Percentiles rank a stretch among this genome's conserved stretches.
Evolutionary conservation across 2,113 vertebrate genomes (phyloP).

Genomic region (Oenanthe melanoleuca): DNA sequence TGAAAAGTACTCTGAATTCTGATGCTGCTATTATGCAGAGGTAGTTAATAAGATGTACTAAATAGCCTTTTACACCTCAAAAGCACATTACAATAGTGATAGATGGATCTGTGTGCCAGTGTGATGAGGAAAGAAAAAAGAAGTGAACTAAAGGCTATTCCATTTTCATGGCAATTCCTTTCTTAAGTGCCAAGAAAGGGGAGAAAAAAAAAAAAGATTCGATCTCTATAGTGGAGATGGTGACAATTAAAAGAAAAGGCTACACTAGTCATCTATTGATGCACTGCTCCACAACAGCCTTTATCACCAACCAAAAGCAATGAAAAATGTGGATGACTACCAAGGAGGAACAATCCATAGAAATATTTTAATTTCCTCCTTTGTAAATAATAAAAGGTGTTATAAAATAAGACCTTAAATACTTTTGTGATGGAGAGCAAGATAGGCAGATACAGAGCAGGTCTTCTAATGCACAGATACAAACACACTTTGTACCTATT

Average conservation of each 20-base stretch:
- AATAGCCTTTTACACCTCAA: constrained; percentile 27
- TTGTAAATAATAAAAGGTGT: not conserved
- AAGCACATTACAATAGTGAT: not conserved
- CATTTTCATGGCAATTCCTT: not conserved
- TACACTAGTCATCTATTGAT: constrained; percentile 32
- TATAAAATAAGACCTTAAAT: not conserved
- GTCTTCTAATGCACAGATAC: not conserved
- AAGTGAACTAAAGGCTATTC: not conserved
- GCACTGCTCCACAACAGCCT: not conserved
- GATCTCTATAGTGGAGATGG: not conserved
- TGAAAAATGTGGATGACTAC: constrained; percentile 16
- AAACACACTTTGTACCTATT: not conserved
- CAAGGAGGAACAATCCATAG: not conserved
- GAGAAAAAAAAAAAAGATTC: not conserved
- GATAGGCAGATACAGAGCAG: not conserved
- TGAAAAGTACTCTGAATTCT: not conserved
- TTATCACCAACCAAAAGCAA: not conserved
- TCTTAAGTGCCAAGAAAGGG: not conserved
- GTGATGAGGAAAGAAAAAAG: not conserved
- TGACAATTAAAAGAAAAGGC: constrained; percentile 54
- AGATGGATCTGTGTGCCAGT: not conserved
- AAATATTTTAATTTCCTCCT: constrained; percentile 24
- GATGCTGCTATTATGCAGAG: not conserved
- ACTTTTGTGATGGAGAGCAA: not conserved
- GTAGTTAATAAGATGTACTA: constrained; percentile 1